These are phyloP conservation scores for Lepidocyrtoides sp. DNA, from an alignment of 2,888 invertebrate species.

Conservation along the genomic window DNA sequence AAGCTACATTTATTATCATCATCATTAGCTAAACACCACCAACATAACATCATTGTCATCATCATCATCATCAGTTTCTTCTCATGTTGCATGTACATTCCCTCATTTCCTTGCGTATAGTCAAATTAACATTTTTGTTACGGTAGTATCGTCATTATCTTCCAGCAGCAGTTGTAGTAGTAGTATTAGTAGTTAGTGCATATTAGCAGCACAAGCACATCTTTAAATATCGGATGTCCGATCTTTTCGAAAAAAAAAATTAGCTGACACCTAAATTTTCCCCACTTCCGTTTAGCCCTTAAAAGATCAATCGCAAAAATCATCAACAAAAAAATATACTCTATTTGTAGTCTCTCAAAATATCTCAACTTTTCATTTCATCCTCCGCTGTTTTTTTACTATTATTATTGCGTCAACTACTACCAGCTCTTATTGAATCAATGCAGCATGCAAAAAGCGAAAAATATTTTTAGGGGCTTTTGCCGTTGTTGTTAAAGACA, in stretches of 20 bases:
- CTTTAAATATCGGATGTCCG: background rate
- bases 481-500: conserved; percentile 71
- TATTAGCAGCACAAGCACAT: too few relatives aligned
- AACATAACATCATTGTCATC: background rate
- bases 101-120: background rate
- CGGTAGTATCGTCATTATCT: background rate
- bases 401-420: conserved; percentile 3
- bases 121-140: background rate
- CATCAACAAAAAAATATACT: too few relatives aligned
- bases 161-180: too few relatives aligned
- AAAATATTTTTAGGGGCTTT: conserved; percentile 37
- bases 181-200: too few relatives aligned
- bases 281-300: background rate
- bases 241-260: background rate
- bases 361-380: background rate
- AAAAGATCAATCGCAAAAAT: too few relatives aligned
- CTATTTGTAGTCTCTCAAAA: too few relatives aligned
- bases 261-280: background rate
- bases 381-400: background rate
- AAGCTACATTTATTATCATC: background rate
- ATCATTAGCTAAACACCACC: background rate
- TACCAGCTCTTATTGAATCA: background rate
- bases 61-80: background rate
- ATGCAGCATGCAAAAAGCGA: background rate
- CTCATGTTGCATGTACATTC: background rate